Evolutionary conservation across 2,888 invertebrate species (phyloP), one percentile per base, ranked within the genome.

Genomic region (Mimachlamys varia): DNA sequence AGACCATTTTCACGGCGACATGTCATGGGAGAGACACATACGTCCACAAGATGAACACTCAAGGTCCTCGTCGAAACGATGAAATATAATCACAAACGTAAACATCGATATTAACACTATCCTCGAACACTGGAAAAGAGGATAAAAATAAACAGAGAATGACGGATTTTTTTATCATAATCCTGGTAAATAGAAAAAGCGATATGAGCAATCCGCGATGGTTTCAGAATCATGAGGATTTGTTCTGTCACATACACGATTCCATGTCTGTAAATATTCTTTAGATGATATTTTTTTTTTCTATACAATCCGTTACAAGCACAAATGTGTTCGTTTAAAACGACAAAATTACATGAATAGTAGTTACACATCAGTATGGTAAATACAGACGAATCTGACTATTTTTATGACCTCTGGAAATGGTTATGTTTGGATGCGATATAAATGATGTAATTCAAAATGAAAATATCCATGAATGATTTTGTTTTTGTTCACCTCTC

Each of bases 21-120:
- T 27, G 33, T 76, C 27, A 76, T 76, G 76, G 76, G 33, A 33
- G 76, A 76, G 76, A 76, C 76, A 76, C 76, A 62, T 62, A 76
- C 33, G 76, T 76, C 76, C 76, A 76, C 76, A 76, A 76, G 76
- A 76, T 76, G 33, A 76, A 76, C 76, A 76, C 33, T 13, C 33
- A 33, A 22, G 27, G 33, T 33, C 76, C 27, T 76, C 5, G 76
- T 76, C 12, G 27, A 76, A 10, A 76, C 33, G 15, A 22, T 62
- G 22, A n/a, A 76, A 76, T 44, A 44, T 3, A 3, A 44, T 76
- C 76, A 76, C 76, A 76, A 58, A 76, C 27, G 76, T 76, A 12
- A 76, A 76, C 76, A 76, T 12, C 33, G 76, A 76, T 10, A 33
- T 33, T 33, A 27, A 76, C 33, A 76, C 76, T 33, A 76, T 76